Conservation (phyloP, 2,888 invertebrate species). For the Cosmia trapezina region DNA sequence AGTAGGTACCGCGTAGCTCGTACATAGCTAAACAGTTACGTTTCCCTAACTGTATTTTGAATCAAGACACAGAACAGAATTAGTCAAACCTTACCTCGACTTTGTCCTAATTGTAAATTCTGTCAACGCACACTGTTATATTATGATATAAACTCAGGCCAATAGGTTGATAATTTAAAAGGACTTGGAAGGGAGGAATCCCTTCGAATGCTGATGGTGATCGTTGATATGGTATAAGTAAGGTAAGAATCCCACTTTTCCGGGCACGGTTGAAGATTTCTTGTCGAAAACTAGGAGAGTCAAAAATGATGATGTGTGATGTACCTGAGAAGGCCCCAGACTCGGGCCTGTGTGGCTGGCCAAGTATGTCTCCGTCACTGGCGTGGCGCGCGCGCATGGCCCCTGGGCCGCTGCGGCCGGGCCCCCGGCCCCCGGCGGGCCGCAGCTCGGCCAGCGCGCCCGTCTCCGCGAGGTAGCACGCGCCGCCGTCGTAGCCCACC, state of each 20-base stretch:
- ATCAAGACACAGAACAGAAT: not conserved
- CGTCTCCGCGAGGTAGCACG: constrained; percentile 76
- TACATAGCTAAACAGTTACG: not conserved
- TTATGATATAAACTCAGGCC: no score
- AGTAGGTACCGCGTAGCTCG: no score
- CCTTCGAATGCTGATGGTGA: not conserved
- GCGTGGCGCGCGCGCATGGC: constrained; percentile 78
- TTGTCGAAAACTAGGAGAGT: not conserved
- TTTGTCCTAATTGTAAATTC: not conserved
- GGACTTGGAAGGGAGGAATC: no score
- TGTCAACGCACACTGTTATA: no score
- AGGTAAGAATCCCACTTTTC: not conserved
- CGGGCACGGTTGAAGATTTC: not conserved
- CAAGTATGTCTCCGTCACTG: constrained; percentile 86
- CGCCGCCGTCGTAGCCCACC: constrained; percentile 81
- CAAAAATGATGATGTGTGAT: not conserved
- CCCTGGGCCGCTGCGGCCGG: constrained; percentile 27
- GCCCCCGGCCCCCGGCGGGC: constrained; percentile 33
- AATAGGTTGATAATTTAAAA: not conserved
- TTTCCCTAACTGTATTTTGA: not conserved
- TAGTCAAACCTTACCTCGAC: not conserved
- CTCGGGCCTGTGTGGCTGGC: constrained; percentile 81
- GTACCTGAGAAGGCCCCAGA: constrained; percentile 86
- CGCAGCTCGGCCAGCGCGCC: constrained; percentile 56
- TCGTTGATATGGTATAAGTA: not conserved